phyloP scores from a whole-genome alignment of 2,113 vertebrate genomes.

The Odontophorus gujanensis region DNA sequence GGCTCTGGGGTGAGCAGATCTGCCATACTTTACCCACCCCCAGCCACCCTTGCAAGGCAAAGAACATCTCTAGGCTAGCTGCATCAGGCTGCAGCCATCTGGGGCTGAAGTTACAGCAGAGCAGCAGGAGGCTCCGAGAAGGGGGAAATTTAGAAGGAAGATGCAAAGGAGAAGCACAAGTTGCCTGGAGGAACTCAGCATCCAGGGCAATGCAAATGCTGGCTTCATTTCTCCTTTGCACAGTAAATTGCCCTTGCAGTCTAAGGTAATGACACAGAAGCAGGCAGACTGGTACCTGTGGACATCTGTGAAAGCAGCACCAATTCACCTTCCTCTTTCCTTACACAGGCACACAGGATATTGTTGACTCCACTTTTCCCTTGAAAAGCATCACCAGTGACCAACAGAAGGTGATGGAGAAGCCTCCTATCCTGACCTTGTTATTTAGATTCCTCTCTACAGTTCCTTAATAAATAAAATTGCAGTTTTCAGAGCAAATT shows the following conservation, averaged over 20 bases:
- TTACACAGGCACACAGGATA: not conserved
- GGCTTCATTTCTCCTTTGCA: rapidly evolving
- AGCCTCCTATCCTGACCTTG: not conserved
- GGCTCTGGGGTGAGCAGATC: not conserved
- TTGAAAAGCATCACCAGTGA: not conserved
- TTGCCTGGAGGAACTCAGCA: not conserved
- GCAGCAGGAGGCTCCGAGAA: not conserved
- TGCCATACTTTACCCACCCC: not conserved
- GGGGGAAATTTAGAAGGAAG: not conserved
- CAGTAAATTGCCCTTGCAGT: not conserved
- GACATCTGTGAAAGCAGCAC: not conserved
- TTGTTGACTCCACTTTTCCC: not conserved
- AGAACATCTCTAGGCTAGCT: not conserved
- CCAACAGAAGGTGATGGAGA: no score
- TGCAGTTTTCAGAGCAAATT: not conserved
- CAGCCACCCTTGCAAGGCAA: not conserved
- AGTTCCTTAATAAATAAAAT: not conserved
- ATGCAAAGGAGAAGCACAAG: rapidly evolving
- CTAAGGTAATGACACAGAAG: not conserved
- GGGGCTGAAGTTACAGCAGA: not conserved
- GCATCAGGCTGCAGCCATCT: not conserved
- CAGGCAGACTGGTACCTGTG: no score
- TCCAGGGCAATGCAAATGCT: rapidly evolving
- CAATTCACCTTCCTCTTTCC: not conserved
- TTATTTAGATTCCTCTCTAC: not conserved